Evolutionary conservation across 2,797 vertebrate species (phyloP).

Genomic region (Typhlichthys subterraneus): DNA sequence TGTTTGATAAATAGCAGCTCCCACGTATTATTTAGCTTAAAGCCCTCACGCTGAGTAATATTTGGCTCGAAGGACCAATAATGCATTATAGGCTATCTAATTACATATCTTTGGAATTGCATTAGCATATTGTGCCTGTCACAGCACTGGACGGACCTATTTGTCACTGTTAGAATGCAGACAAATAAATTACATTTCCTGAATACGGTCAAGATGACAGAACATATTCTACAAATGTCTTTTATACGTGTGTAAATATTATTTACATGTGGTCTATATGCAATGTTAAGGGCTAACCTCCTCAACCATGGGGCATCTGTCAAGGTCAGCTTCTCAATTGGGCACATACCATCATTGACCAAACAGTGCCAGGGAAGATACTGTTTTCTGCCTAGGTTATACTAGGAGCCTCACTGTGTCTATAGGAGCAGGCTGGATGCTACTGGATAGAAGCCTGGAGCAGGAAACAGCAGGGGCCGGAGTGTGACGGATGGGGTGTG

Average conservation of each 20-base stretch:
- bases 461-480: constrained; percentile 44
- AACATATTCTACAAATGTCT: not conserved
- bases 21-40: too few species aligned
- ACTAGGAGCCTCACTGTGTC: constrained; percentile 48
- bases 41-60: too few species aligned
- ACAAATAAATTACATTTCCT: not conserved
- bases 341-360: constrained; percentile 29
- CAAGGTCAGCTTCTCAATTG: constrained; percentile 36
- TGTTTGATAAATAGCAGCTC: not conserved
- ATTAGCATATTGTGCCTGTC: not conserved
- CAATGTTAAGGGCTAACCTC: not conserved
- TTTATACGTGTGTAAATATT: too few species aligned
- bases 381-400: constrained; percentile 59
- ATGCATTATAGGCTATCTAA: too few species aligned
- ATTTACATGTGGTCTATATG: not conserved
- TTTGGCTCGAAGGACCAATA: too few species aligned
- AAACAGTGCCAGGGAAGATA: constrained; percentile 34
- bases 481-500: constrained; percentile 66
- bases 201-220: not conserved
- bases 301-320: constrained; percentile 11
- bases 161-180: not conserved
- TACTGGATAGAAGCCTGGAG: constrained; percentile 43
- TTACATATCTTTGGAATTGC: not conserved
- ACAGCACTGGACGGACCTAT: not conserved
- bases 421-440: constrained; percentile 50